These are phyloP conservation scores for Pheosia tremula DNA, from an alignment of 2,888 invertebrate species.

Conservation along the genomic window DNA sequence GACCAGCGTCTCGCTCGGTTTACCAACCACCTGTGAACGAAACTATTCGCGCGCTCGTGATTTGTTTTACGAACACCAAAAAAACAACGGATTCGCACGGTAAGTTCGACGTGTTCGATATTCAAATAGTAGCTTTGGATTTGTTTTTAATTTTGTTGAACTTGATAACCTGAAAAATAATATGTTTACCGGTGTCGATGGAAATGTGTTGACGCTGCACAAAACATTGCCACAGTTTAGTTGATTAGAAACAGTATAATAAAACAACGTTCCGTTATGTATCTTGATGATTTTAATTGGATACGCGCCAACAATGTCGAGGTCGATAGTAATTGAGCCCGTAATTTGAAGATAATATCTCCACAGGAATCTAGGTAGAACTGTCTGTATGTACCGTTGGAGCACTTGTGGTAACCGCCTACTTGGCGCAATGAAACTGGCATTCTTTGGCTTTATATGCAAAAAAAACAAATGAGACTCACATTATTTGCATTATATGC, in stretches of 20 bases:
- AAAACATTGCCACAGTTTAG: constrained; percentile 16
- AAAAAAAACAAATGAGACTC: too few relatives aligned
- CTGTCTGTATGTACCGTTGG: neutral
- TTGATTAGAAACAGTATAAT: constrained; percentile 15
- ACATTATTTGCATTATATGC: too few relatives aligned
- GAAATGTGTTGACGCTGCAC: constrained; percentile 39
- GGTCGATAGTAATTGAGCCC: constrained; percentile 43
- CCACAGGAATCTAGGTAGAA: neutral
- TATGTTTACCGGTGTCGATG: constrained; percentile 26
- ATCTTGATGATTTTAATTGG: constrained; percentile 22
- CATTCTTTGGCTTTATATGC: too few relatives aligned
- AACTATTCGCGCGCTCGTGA: constrained; percentile 29
- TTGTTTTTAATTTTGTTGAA: constrained; percentile 2
- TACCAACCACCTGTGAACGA: constrained; percentile 27
- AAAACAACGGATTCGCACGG: constrained; percentile 27
- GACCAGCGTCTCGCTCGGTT: constrained; percentile 17
- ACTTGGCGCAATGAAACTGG: too few relatives aligned
- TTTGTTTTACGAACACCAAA: constrained; percentile 26
- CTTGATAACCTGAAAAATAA: constrained; percentile 19
- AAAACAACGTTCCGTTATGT: constrained; percentile 9
- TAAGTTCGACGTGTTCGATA: constrained; percentile 22
- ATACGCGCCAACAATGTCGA: constrained; percentile 19
- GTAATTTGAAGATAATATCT: constrained; percentile 22
- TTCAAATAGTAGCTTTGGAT: neutral
- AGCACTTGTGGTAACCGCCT: too few relatives aligned